Conservation (phyloP, 2,888 invertebrate species). For the Trichopoda pennipes region DNA sequence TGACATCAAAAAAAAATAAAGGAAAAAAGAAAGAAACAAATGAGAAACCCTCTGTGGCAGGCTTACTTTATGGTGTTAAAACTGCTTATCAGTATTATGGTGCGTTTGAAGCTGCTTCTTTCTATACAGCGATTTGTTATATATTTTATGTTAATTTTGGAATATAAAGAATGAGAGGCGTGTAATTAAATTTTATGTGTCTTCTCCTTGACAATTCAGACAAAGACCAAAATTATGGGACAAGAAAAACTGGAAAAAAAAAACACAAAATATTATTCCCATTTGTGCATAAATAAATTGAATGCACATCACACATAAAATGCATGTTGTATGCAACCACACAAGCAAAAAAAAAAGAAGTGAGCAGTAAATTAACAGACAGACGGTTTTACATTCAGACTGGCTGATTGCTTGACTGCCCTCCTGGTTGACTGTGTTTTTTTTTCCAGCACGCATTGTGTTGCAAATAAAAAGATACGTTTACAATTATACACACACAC, state of each 20-base stretch:
- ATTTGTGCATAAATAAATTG: slow-evolving; percentile 61
- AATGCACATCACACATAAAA: slow-evolving; percentile 50
- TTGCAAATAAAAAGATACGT: slow-evolving; percentile 13
- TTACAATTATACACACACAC: slow-evolving; percentile 9
- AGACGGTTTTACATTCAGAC: neutral
- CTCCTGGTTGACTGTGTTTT: slow-evolving; percentile 28
- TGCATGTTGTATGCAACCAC: slow-evolving; percentile 38
- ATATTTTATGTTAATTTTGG: slow-evolving; percentile 60
- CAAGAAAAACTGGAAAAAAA: neutral
- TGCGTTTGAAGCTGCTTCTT: slow-evolving; percentile 29
- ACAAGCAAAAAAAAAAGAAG: slow-evolving; percentile 19
- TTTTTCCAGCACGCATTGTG: slow-evolving; percentile 3
- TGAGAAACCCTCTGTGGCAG: slow-evolving; percentile 21
- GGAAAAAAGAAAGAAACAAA: no score
- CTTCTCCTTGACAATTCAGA: slow-evolving; percentile 48
- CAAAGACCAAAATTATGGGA: slow-evolving; percentile 41
- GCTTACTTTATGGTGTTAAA: slow-evolving; percentile 11
- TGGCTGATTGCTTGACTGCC: slow-evolving; percentile 25
- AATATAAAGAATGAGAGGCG: slow-evolving; percentile 63
- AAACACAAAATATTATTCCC: slow-evolving; percentile 32
- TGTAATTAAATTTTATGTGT: slow-evolving; percentile 68
- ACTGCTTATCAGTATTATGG: slow-evolving; percentile 33
- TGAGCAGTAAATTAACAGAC: slow-evolving; percentile 43
- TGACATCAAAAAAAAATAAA: neutral
- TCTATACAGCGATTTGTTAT: slow-evolving; percentile 56